Evolutionary conservation across 1,140 invertebrate genomes (phyloP).

Genomic region (Periplaneta americana): DNA sequence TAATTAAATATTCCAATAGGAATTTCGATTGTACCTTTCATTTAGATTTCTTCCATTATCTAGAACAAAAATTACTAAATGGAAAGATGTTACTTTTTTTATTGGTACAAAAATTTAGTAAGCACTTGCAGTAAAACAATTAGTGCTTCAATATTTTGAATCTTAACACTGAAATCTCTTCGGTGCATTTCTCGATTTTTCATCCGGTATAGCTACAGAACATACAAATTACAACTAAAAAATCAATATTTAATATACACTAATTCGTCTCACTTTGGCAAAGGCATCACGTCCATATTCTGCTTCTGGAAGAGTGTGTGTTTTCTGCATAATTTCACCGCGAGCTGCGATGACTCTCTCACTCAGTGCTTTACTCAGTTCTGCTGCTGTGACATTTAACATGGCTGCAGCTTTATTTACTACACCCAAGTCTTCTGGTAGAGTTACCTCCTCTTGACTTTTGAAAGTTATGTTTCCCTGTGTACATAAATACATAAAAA

Average conservation of each 20-base stretch:
- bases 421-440: slow-evolving; percentile 50
- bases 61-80: background rate
- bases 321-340: slow-evolving; percentile 91
- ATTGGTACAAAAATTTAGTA: background rate
- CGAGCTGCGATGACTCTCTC: slow-evolving; percentile 87
- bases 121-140: background rate
- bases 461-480: slow-evolving; percentile 69
- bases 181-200: background rate
- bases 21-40: no score
- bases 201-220: no score
- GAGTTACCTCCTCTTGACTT: slow-evolving; percentile 55
- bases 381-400: slow-evolving; percentile 64
- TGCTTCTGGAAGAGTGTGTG: slow-evolving; percentile 75
- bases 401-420: slow-evolving; percentile 59
- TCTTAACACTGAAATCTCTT: background rate
- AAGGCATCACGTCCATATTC: slow-evolving; percentile 89
- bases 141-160: background rate
- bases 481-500: background rate
- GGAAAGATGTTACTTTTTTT: background rate
- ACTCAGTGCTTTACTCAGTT: slow-evolving; percentile 72
- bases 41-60: no score
- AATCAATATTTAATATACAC: no score
- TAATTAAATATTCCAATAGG: no score
- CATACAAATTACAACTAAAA: no score
- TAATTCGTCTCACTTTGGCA: slow-evolving; percentile 63